phyloP scores from a whole-genome alignment of 1,140 invertebrate genomes.

The Drosophila navojoa region DNA sequence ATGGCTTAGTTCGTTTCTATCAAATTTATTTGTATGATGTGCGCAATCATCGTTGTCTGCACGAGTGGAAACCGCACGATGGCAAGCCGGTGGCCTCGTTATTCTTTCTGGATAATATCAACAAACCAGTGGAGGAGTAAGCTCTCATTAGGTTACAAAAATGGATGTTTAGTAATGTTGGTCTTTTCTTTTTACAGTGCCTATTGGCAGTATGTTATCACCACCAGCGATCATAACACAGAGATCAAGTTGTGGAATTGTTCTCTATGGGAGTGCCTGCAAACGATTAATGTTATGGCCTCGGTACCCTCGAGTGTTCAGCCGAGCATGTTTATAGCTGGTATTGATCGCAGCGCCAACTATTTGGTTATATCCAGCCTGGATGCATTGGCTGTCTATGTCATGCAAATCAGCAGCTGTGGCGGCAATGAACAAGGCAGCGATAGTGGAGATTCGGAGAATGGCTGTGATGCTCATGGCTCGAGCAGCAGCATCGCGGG shows the following conservation, averaged over 20 bases:
- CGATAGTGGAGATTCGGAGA: conserved; percentile 45
- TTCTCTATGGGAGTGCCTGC: conserved; percentile 95
- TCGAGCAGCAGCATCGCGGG: background rate
- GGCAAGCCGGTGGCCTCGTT: conserved; percentile 93
- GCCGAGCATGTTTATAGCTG: conserved; percentile 87
- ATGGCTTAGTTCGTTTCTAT: conserved; percentile 96
- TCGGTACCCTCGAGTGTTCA: conserved; percentile 72
- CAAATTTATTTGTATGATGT: conserved; percentile 88
- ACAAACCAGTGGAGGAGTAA: conserved; percentile 92
- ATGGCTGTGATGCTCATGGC: conserved; percentile 19
- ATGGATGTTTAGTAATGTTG: background rate
- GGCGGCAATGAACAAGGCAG: conserved; percentile 17
- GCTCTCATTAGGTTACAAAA: conserved; percentile 60
- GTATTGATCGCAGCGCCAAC: conserved; percentile 91
- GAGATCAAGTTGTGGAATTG: conserved; percentile 98
- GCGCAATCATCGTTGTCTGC: conserved; percentile 90
- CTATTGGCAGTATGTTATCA: conserved; percentile 96
- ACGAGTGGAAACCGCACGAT: conserved; percentile 95
- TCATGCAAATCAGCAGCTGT: conserved; percentile 88
- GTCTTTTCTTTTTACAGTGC: conserved; percentile 33
- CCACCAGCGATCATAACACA: conserved; percentile 94
- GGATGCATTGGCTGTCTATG: conserved; percentile 90
- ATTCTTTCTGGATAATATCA: conserved; percentile 96
- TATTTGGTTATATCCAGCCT: conserved; percentile 95
- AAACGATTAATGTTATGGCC: conserved; percentile 90